These are phyloP conservation scores for Ammodytes dubius DNA, from an alignment of 2,113 vertebrate genomes.

Conservation along the genomic window DNA sequence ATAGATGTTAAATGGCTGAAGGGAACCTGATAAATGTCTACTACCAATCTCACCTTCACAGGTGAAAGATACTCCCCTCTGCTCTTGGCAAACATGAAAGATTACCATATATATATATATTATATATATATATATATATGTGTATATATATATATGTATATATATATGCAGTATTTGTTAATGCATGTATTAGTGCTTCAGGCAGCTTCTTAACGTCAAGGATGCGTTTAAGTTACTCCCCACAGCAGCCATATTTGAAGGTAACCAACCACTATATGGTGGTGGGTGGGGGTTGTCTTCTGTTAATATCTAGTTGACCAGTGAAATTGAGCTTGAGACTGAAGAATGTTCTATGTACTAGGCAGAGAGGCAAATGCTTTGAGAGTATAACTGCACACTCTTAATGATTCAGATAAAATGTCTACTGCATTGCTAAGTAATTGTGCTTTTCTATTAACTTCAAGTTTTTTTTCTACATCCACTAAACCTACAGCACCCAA, in stretches of 20 bases:
- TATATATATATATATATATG: neutral
- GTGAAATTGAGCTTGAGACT: constrained; percentile 13
- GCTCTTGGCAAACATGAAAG: neutral
- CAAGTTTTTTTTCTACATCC: neutral
- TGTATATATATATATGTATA: neutral
- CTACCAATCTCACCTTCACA: neutral
- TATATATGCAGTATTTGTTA: neutral
- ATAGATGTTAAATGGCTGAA: no score
- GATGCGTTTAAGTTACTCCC: constrained; percentile 16
- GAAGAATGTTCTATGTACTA: constrained; percentile 9
- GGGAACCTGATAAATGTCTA: neutral
- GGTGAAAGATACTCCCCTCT: neutral
- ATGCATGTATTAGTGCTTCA: constrained; percentile 13
- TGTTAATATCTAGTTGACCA: constrained; percentile 6
- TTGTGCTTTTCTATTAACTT: neutral
- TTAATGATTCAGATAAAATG: neutral
- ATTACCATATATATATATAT: neutral
- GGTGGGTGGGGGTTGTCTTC: constrained; percentile 17
- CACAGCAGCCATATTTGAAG: constrained; percentile 22
- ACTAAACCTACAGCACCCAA: neutral
- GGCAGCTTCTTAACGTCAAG: constrained; percentile 3
- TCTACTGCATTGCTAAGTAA: neutral
- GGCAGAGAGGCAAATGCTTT: constrained; percentile 3
- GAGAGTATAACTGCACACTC: neutral
- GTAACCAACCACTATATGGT: constrained; percentile 1